Evolutionary conservation across 1,140 invertebrate species (phyloP).

Genomic region (Drosophila sulfurigaster): DNA sequence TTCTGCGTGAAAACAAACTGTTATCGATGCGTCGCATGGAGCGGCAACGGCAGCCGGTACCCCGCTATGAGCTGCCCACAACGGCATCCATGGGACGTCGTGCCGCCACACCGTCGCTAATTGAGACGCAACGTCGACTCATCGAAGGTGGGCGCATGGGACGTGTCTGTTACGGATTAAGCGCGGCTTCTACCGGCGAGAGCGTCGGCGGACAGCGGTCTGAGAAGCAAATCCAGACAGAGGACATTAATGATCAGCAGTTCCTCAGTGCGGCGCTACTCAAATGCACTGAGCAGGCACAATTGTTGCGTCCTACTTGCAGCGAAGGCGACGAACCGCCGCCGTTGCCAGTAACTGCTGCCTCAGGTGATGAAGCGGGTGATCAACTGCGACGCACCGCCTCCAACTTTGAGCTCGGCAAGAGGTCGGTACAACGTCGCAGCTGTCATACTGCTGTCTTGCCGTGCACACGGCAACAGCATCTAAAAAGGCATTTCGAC

Average conservation of each 20-base stretch:
- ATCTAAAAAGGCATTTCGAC: constrained; percentile 4
- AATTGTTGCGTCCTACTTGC: constrained; percentile 7
- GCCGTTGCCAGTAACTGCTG: not conserved
- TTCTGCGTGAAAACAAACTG: constrained; percentile 55
- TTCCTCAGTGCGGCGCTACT: constrained; percentile 61
- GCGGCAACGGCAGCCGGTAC: not conserved
- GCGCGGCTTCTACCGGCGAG: not conserved
- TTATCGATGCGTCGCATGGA: constrained; percentile 12
- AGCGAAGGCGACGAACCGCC: constrained; percentile 62
- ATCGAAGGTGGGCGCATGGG: not conserved
- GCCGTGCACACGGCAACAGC: constrained; percentile 36
- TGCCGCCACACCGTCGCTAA: not conserved
- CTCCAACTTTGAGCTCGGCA: constrained; percentile 67
- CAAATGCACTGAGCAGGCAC: constrained; percentile 45
- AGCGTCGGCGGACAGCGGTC: not conserved
- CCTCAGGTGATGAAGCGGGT: not conserved
- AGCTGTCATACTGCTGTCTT: constrained; percentile 27
- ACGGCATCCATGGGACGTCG: constrained; percentile 32
- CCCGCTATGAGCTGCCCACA: constrained; percentile 49
- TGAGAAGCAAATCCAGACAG: constrained; percentile 68
- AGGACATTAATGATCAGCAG: constrained; percentile 62
- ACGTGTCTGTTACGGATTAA: not conserved
- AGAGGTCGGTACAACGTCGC: constrained; percentile 38
- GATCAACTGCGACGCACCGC: constrained; percentile 42
- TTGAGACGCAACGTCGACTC: constrained; percentile 6